Percentiles rank a stretch among this genome's conserved stretches.
These are phyloP conservation scores for Mesorhabditis spiculigera DNA, from an alignment of 2,888 invertebrate species.

Conservation along the genomic window DNA sequence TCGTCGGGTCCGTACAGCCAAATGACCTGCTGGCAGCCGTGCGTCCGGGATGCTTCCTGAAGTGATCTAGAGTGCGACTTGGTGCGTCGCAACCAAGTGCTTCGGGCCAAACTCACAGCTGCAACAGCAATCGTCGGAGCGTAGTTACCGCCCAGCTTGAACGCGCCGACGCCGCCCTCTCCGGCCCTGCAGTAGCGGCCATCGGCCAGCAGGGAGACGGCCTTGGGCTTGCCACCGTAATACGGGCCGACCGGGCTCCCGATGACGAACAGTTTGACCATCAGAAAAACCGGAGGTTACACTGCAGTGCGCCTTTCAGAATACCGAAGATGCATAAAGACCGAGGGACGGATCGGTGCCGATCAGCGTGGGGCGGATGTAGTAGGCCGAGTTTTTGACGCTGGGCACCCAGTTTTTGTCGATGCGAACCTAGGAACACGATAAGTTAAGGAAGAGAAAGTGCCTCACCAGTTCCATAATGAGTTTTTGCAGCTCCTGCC, in stretches of 20 bases:
- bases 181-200: conserved; percentile 75
- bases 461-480: conserved; percentile 72
- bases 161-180: conserved; percentile 85
- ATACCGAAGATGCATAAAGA: background rate
- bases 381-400: conserved; percentile 77
- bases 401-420: conserved; percentile 98
- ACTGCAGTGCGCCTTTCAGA: background rate
- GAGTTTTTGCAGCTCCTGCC: conserved; percentile 78
- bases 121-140: conserved; percentile 64
- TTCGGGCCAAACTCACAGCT: conserved; percentile 58
- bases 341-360: conserved; percentile 79
- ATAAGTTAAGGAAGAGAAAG: background rate
- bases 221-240: conserved; percentile 70
- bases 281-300: background rate
- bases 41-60: conserved; percentile 6
- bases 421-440: conserved; percentile 70
- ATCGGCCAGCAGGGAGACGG: conserved; percentile 86
- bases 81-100: conserved; percentile 7
- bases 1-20: conserved; percentile 93
- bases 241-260: conserved; percentile 88
- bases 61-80: too few relatives aligned
- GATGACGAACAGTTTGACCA: conserved; percentile 11
- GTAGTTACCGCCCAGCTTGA: conserved; percentile 81
- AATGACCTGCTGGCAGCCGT: conserved; percentile 76
- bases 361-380: conserved; percentile 90